Conservation (phyloP, 2,888 invertebrate species). For the Euplagia quadripunctaria region DNA sequence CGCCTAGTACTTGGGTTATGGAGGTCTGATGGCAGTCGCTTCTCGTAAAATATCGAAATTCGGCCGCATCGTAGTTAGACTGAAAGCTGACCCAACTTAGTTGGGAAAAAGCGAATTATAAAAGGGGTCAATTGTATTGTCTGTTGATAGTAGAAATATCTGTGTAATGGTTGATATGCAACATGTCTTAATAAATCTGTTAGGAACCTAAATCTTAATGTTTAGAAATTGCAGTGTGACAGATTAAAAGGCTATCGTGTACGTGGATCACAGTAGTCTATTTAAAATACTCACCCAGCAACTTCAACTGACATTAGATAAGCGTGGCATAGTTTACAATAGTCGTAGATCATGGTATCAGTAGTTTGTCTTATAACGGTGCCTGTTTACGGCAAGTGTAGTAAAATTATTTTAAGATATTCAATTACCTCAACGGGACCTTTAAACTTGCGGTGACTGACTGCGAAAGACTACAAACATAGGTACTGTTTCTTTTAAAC, state of each 20-base stretch:
- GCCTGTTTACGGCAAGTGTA: neutral
- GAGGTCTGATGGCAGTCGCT: no score
- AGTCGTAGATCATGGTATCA: neutral
- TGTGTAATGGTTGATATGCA: neutral
- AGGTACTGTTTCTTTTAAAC: no score
- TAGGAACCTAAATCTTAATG: slow-evolving; percentile 12
- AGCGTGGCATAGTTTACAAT: slow-evolving; percentile 18
- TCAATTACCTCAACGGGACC: no score
- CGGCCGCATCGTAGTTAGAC: no score
- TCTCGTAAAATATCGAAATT: no score
- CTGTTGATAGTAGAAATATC: no score
- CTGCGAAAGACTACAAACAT: no score
- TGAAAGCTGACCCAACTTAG: no score
- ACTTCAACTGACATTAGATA: slow-evolving; percentile 21
- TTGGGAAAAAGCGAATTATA: no score
- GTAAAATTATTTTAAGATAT: neutral
- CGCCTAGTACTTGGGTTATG: no score
- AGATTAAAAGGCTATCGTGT: slow-evolving; percentile 14
- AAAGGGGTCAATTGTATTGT: no score
- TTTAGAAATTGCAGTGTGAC: slow-evolving; percentile 12
- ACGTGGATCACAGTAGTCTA: slow-evolving; percentile 16
- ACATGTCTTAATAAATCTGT: neutral
- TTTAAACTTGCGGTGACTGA: no score
- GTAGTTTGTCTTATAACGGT: neutral
- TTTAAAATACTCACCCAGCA: slow-evolving; percentile 12